Evolutionary conservation across 2,113 vertebrate species (phyloP).

Genomic region (Chelonoidis abingdonii): DNA sequence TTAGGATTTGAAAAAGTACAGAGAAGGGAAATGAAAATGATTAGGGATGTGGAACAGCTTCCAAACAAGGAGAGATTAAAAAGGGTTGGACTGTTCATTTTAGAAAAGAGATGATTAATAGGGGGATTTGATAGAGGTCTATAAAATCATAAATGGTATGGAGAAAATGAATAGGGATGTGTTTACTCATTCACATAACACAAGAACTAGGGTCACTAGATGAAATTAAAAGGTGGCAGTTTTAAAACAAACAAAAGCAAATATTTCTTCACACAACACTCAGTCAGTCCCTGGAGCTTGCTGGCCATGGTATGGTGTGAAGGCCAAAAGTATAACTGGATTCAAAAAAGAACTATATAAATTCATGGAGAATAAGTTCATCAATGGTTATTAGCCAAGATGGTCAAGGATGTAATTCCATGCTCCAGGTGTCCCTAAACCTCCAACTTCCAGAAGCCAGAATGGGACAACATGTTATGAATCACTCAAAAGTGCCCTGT

Average conservation of each 20-base stretch:
- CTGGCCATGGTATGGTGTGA: background rate
- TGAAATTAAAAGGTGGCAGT: background rate
- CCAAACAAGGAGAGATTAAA: background rate
- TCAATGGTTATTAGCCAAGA: too few species aligned
- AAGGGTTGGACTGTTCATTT: background rate
- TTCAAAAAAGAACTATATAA: too few species aligned
- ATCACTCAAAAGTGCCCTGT: background rate
- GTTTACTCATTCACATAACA: background rate
- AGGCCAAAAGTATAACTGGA: background rate
- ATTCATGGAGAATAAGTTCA: too few species aligned
- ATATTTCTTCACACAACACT: background rate
- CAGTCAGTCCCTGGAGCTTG: background rate
- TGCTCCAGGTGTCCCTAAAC: background rate
- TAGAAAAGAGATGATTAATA: too few species aligned
- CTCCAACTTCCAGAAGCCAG: background rate
- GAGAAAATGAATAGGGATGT: background rate
- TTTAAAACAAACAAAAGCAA: background rate
- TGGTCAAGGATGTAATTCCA: too few species aligned
- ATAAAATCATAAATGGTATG: too few species aligned
- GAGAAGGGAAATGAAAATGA: background rate
- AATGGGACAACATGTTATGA: background rate
- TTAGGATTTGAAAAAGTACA: background rate
- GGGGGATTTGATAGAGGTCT: too few species aligned
- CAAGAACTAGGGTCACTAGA: background rate
- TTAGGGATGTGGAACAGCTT: background rate